Evolutionary conservation across 2,888 invertebrate species (phyloP).

Genomic region (Apodemia hepburni): DNA sequence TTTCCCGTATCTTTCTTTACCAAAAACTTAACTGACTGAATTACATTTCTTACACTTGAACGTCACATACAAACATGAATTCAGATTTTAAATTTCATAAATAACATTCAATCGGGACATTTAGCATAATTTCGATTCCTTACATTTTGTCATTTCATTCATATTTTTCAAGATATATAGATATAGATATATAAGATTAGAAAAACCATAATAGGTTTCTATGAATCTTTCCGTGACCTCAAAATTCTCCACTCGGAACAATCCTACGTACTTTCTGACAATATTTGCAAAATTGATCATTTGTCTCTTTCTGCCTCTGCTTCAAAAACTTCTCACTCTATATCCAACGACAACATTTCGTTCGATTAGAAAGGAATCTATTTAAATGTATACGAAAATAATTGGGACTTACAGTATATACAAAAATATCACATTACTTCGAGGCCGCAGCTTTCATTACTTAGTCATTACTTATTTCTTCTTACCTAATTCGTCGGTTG

Average conservation of each 20-base stretch:
- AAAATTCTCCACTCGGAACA: not conserved
- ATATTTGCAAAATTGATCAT: not conserved
- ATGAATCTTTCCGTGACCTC: not conserved
- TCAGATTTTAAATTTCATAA: not conserved
- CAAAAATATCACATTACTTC: constrained; percentile 81
- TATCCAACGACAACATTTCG: constrained; percentile 62
- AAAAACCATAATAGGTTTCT: not conserved
- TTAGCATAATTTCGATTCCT: not conserved
- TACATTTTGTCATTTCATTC: too few species aligned
- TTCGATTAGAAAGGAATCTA: constrained; percentile 71
- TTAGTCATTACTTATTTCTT: constrained; percentile 72
- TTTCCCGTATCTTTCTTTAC: not conserved
- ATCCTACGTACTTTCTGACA: not conserved
- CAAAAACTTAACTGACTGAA: not conserved
- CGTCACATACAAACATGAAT: not conserved
- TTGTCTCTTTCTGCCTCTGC: constrained; percentile 28
- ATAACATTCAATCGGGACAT: not conserved
- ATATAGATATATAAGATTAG: too few species aligned
- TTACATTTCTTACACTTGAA: not conserved
- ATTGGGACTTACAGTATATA: constrained; percentile 79
- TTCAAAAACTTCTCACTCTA: constrained; percentile 42
- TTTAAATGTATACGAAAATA: constrained; percentile 80
- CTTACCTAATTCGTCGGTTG: constrained; percentile 66
- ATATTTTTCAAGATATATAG: not conserved
- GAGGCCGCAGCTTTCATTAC: constrained; percentile 80